These are phyloP conservation scores for Drosophila azteca DNA, from an alignment of 1,140 invertebrate species.

Conservation along the genomic window DNA sequence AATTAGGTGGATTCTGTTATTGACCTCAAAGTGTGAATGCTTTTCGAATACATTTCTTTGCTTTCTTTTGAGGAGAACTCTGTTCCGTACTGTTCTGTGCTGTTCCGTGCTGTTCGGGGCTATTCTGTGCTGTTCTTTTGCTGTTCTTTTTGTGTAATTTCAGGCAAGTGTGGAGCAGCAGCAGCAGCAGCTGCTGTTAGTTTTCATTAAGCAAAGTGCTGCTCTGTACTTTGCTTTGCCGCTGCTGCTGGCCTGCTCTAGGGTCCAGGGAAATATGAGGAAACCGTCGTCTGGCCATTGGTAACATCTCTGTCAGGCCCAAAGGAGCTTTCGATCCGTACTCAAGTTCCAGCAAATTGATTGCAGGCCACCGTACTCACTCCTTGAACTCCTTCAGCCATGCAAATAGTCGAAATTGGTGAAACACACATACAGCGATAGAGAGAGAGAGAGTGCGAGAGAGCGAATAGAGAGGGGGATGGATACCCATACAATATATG, in stretches of 20 bases:
- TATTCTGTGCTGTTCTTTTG: background rate
- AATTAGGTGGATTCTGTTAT: background rate
- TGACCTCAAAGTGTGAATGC: slow-evolving; percentile 4
- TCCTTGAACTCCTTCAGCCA: slow-evolving; percentile 5
- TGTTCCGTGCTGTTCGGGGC: background rate
- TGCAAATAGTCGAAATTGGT: slow-evolving; percentile 46
- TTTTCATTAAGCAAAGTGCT: slow-evolving; percentile 45
- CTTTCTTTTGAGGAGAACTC: background rate
- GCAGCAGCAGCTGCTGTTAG: slow-evolving; percentile 13
- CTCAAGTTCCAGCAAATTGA: slow-evolving; percentile 30
- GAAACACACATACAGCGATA: slow-evolving; percentile 2
- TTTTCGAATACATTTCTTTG: slow-evolving; percentile 15
- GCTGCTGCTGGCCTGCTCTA: no score
- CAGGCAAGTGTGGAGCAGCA: no score
- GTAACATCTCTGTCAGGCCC: slow-evolving; percentile 21
- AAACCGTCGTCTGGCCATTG: slow-evolving; percentile 21
- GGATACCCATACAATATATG: slow-evolving; percentile 6
- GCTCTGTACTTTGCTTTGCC: background rate
- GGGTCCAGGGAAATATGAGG: slow-evolving; percentile 37
- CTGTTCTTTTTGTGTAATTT: no score
- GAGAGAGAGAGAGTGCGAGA: no score
- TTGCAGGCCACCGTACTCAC: slow-evolving; percentile 15
- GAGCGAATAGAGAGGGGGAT: no score
- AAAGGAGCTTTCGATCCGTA: slow-evolving; percentile 19
- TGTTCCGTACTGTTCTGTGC: background rate